Conservation (phyloP, 2,797 vertebrate genomes). For the Uromys caudimaculatus region DNA sequence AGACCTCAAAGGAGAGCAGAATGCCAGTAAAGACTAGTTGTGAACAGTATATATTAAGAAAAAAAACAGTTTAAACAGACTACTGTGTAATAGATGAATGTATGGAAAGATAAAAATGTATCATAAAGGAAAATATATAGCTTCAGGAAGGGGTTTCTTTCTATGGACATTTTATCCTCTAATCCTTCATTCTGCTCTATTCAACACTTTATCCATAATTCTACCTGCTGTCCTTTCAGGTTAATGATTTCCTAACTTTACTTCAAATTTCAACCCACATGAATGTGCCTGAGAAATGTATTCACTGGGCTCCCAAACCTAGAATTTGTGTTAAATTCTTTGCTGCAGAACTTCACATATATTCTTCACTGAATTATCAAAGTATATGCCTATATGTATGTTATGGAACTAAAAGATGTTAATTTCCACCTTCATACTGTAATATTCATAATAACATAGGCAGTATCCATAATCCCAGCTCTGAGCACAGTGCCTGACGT, state of each 20-base stretch:
- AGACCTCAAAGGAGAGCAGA: background rate
- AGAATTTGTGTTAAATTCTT: background rate
- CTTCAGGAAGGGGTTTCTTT: background rate
- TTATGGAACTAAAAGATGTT: background rate
- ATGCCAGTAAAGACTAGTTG: background rate
- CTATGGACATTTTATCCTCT: background rate
- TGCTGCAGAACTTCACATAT: background rate
- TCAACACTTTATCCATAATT: background rate
- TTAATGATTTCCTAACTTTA: background rate
- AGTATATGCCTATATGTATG: background rate
- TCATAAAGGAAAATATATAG: background rate
- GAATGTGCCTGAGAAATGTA: background rate
- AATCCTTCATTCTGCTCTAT: background rate
- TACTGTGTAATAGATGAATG: background rate
- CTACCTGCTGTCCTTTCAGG: background rate
- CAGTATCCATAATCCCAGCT: background rate
- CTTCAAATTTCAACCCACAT: background rate
- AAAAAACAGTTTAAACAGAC: background rate
- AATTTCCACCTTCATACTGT: background rate
- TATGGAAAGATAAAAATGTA: background rate
- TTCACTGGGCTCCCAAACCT: background rate
- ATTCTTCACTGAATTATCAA: background rate
- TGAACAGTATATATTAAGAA: background rate
- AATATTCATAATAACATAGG: background rate
- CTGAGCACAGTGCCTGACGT: background rate